Conservation (phyloP, 2,113 vertebrate species). For the Rhagologus leucostigma region DNA sequence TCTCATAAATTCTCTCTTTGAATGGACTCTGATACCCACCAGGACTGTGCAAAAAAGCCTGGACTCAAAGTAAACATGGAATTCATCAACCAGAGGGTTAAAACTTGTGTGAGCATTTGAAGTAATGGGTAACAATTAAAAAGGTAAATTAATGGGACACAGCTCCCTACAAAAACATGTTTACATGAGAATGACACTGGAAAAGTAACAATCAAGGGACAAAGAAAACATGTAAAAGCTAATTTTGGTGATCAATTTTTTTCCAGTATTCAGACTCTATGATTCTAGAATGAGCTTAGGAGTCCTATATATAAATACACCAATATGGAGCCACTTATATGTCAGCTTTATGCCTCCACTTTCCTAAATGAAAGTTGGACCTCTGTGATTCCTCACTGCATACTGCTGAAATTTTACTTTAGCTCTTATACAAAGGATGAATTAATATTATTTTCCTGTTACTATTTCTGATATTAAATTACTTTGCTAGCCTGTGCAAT, state of each 20-base stretch:
- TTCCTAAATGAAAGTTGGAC: not conserved
- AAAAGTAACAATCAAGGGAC: not conserved
- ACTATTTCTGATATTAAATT: not conserved
- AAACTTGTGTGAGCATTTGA: not conserved
- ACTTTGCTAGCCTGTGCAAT: not conserved
- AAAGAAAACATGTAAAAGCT: not conserved
- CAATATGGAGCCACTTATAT: not conserved
- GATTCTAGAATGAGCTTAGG: not conserved
- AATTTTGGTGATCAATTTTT: not conserved
- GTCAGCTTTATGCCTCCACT: not conserved
- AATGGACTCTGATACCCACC: not conserved
- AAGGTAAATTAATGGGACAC: not conserved
- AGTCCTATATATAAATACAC: not conserved
- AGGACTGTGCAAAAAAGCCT: not conserved
- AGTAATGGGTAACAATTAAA: not conserved
- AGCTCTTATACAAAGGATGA: not conserved
- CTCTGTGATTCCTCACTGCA: not conserved
- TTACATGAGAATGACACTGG: not conserved
- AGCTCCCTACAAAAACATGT: not conserved
- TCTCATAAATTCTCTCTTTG: not conserved
- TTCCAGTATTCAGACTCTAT: not conserved
- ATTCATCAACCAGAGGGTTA: not conserved
- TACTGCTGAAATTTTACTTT: not conserved
- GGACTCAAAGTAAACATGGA: not conserved
- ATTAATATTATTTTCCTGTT: constrained; percentile 3